Base-by-base conservation (phyloP, 2,797 vertebrate genomes). In the Naso thynnoides region DNA sequence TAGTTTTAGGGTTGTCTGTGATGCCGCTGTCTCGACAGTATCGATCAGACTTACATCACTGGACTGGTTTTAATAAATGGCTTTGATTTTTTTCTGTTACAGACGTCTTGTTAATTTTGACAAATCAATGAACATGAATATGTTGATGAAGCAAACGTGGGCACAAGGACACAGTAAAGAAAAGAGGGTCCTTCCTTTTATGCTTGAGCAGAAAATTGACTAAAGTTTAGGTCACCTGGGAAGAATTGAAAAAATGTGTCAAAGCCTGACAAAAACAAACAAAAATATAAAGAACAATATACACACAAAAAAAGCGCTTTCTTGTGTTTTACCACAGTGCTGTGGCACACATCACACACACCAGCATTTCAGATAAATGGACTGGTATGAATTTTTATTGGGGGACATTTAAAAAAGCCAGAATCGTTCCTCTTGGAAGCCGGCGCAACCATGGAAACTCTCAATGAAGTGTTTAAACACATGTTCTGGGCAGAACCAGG, bases 401-500 rank as follows among this genome's bases (percentile, higher is more conserved):
- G 70, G 83, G 71, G 56, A 72, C 77, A 87, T 91, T 83, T 89
- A 42, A 86, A 85, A 78, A 77, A 81, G 66, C 70, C 83, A 75
- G 78, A 89, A 91, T 85, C n/a, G 85, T 83, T 87, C 82, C 87
- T 89, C 75, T 81, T 87, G 81, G 79, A 88, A 85, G 81, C 76
- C 59, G 38, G 72, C 75, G 83, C 60, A 29, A 77, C 75, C 66
- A 79, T 81, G 89, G 92, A 91, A 93, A 92, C 73, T 86, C 86
- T 86, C 66, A 82, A 80, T 83, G 77, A 91, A 93, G 91, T 89
- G 86, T 90, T 94, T 92, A 68, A 94, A 90, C 93, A 93, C 88
- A 89, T 93, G 93, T 93, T 94, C 63, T 78, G 71, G 76, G 69
- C 86, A 76, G 79, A 83, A 86, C 75, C 66, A 58, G 65, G 61